Conservation (phyloP, 1,140 invertebrate genomes). For the Drosophila micromelanica region DNA sequence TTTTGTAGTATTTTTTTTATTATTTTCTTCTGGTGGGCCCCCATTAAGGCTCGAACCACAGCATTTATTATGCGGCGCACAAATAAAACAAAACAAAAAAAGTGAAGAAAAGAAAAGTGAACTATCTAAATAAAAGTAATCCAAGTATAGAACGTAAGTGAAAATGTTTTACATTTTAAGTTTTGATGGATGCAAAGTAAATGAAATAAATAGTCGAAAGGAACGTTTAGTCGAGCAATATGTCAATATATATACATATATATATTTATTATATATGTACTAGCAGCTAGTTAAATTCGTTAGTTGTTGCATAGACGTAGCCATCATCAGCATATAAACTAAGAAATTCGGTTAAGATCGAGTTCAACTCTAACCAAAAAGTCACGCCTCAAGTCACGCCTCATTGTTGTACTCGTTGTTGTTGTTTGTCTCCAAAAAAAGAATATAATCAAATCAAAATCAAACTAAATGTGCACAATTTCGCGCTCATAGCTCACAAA, state of each 20-base stretch:
- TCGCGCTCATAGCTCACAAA: slow-evolving; percentile 62
- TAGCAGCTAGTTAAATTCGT: slow-evolving; percentile 70
- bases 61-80: slow-evolving; percentile 84
- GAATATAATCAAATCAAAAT: neutral
- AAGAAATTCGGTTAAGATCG: slow-evolving; percentile 18
- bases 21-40: slow-evolving; percentile 15
- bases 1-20: slow-evolving; percentile 31
- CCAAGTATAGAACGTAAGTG: slow-evolving; percentile 72
- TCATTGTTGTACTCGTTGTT: slow-evolving; percentile 68
- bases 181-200: slow-evolving; percentile 62
- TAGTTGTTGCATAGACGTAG: slow-evolving; percentile 80
- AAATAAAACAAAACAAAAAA: slow-evolving; percentile 44
- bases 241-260: slow-evolving; percentile 58
- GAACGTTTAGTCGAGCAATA: slow-evolving; percentile 47
- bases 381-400: slow-evolving; percentile 57
- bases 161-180: slow-evolving; percentile 73
- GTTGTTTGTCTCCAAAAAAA: slow-evolving; percentile 51
- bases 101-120: slow-evolving; percentile 18
- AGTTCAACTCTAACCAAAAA: slow-evolving; percentile 39
- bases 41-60: slow-evolving; percentile 50
- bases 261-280: neutral
- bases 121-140: slow-evolving; percentile 34
- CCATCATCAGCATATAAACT: slow-evolving; percentile 60
- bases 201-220: slow-evolving; percentile 50
- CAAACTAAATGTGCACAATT: slow-evolving; percentile 56